phyloP scores from a whole-genome alignment of 2,888 invertebrate genomes.

The Mythimna vitellina region DNA sequence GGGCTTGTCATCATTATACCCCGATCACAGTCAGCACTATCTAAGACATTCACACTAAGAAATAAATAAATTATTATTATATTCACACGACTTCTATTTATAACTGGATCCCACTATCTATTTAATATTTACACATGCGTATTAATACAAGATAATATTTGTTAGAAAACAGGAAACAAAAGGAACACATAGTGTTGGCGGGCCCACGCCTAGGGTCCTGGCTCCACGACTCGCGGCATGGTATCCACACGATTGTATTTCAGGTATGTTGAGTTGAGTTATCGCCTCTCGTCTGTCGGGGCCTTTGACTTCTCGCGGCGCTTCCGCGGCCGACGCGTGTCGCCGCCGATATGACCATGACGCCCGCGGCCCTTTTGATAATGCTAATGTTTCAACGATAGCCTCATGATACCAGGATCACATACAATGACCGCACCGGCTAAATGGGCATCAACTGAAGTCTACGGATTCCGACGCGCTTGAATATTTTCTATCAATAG shows the following conservation, averaged over 20 bases:
- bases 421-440: slow-evolving; percentile 83
- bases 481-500: slow-evolving; percentile 77
- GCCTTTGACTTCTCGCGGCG: slow-evolving; percentile 82
- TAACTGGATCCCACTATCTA: slow-evolving; percentile 6
- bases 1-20: background rate
- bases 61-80: too few species aligned
- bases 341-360: slow-evolving; percentile 86
- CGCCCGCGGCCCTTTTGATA: slow-evolving; percentile 88
- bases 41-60: background rate
- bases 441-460: slow-evolving; percentile 83
- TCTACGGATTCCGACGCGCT: slow-evolving; percentile 76
- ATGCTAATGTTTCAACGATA: slow-evolving; percentile 88
- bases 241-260: slow-evolving; percentile 85
- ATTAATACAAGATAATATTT: slow-evolving; percentile 63
- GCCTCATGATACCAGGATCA: slow-evolving; percentile 82
- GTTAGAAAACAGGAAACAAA: slow-evolving; percentile 69
- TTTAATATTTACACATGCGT: slow-evolving; percentile 39
- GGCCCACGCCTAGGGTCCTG: slow-evolving; percentile 73
- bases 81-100: slow-evolving; percentile 29
- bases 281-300: slow-evolving; percentile 84
- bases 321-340: slow-evolving; percentile 87
- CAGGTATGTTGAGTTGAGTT: slow-evolving; percentile 86
- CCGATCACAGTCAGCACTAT: background rate
- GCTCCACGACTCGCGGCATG: slow-evolving; percentile 71
- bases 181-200: slow-evolving; percentile 72